Conservation (phyloP, 2,888 invertebrate species). For the Hypsopygia costalis region DNA sequence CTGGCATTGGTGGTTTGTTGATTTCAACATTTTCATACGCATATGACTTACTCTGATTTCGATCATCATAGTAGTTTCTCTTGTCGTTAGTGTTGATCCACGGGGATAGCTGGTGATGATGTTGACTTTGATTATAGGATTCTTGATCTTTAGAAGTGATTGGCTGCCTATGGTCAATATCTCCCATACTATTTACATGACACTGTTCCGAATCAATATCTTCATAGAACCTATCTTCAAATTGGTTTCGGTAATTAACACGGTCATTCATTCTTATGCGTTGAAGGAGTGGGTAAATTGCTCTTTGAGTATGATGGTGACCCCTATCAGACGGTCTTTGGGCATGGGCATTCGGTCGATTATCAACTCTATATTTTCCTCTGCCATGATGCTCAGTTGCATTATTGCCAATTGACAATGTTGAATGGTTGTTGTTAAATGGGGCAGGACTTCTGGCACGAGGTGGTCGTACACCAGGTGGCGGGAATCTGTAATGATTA, state of each 20-base stretch:
- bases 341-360: conserved; percentile 30
- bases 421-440: conserved; percentile 29
- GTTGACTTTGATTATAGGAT: conserved; percentile 15
- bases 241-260: conserved; percentile 20
- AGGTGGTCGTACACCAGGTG: conserved; percentile 33
- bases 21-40: conserved; percentile 21
- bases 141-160: conserved; percentile 17
- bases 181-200: conserved; percentile 57
- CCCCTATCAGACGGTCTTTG: conserved; percentile 35
- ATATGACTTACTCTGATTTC: conserved; percentile 19
- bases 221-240: conserved; percentile 26
- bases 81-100: conserved; percentile 41
- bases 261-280: conserved; percentile 29
- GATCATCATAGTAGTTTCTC: conserved; percentile 35
- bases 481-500: conserved; percentile 50
- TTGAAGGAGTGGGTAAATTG: conserved; percentile 28
- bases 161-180: conserved; percentile 52
- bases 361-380: conserved; percentile 34
- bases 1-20: conserved; percentile 33
- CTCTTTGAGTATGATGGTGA: conserved; percentile 31
- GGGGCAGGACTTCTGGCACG: conserved; percentile 29
- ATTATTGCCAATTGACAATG: conserved; percentile 26
- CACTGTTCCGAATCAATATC: conserved; percentile 23
- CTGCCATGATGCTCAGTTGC: conserved; percentile 37
- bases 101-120: conserved; percentile 23